Evolutionary conservation across 2,113 vertebrate genomes (phyloP).

Genomic region (Mohoua ochrocephala): DNA sequence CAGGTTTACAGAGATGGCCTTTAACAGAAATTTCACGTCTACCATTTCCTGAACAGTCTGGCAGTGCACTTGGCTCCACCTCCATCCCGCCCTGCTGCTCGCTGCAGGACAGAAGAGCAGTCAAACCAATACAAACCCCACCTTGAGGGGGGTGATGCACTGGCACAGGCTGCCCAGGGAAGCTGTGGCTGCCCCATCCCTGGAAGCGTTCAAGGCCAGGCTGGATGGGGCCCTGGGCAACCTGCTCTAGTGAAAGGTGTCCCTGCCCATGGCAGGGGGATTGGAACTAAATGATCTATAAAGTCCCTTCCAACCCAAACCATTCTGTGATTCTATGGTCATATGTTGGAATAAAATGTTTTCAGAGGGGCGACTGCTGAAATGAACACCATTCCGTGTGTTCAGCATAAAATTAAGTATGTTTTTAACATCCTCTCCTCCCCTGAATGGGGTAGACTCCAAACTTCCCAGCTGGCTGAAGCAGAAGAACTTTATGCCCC

Average conservation of each 20-base stretch:
- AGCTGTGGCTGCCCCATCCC: not conserved
- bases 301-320: not conserved
- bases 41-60: not conserved
- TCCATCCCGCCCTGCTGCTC: not conserved
- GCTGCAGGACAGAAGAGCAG: not conserved
- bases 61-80: not conserved
- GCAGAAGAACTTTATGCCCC: not conserved
- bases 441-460: fast-evolving
- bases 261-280: not conserved
- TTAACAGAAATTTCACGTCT: not conserved
- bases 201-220: not conserved
- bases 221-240: not conserved
- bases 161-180: not conserved
- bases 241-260: not conserved
- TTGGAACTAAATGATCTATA: not conserved
- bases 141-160: not conserved
- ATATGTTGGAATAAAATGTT: not conserved
- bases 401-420: not conserved
- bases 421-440: not conserved
- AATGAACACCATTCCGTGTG: not conserved
- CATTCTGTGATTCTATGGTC: not conserved
- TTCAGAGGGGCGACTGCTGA: not conserved
- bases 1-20: not conserved
- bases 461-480: not conserved
- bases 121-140: fast-evolving